Base-by-base conservation (phyloP, 2,797 vertebrate genomes). In the Phylloscopus collybita region DNA sequence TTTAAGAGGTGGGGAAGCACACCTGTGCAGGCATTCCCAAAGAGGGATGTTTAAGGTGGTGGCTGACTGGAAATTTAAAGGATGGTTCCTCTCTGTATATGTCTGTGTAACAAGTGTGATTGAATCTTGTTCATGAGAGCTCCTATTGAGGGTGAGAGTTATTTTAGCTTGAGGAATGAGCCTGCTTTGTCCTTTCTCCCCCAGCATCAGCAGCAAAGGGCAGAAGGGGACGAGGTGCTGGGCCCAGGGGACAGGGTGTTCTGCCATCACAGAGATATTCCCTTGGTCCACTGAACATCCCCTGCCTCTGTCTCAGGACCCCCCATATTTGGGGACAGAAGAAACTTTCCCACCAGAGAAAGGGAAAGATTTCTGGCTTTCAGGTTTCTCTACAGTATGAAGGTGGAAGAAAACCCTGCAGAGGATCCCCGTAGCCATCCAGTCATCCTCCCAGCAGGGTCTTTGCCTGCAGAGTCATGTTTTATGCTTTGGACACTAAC, bases 221-320 rank as follows among this genome's bases (percentile, higher is more conserved):
- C 42, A 71, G 38, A 5, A 61, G 42, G 5, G n/a, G 59, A 44
- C 2, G 13, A 50, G 23, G 14, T 44, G 56, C 47, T 45, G 50
- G 47, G 34, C 26, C 11, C 8, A 3, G 11, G 15, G 7, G 16
- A 38, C 6, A 7, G 18, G 9, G 18, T 5, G 30, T 29, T 18
- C 13, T 13, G 30, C 17, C 11, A 42, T 23, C 22, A 23, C 18
- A 40, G 36, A 59, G 47, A 34, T 83, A 84, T 10, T 11, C 45
- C 15, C 34, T 49, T 0, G 0, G 0, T 45, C 44, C 76, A 9
- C 16, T 22, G 22, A 44, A 13, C 0, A 9, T 21, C 56, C 47
- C 14, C 21, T 16, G 36, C 10, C 6, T 34, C 21, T 22, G 87
- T 75, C 27, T 91, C 45, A 67, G n/a, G 26, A 36, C 29, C 25